Evolutionary conservation across 2,888 invertebrate genomes (phyloP).

Genomic region (Lacanobia wlatinum): DNA sequence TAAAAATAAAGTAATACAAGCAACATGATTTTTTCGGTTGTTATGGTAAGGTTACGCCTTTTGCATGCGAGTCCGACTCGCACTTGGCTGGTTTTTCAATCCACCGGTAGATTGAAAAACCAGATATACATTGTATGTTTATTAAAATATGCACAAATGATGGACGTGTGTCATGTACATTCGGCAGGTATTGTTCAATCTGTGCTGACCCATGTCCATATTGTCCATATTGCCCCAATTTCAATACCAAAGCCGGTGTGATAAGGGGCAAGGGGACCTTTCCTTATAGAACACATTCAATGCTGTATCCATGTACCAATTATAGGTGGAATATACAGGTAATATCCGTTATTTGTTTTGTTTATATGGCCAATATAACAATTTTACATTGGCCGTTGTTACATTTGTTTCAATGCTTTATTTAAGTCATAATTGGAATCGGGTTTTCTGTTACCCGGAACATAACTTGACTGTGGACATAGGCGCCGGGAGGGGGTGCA

Average conservation of each 20-base stretch:
- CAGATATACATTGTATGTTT: not conserved
- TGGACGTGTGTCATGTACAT: not conserved
- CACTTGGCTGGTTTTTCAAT: not conserved
- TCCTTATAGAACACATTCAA: slow-evolving; percentile 5
- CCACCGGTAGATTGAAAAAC: too few species aligned
- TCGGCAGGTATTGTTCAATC: slow-evolving; percentile 6
- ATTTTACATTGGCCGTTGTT: not conserved
- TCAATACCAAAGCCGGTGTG: slow-evolving; percentile 19
- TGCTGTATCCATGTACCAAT: not conserved
- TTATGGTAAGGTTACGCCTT: too few species aligned
- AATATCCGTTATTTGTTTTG: not conserved
- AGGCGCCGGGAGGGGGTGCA: too few species aligned
- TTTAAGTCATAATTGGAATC: too few species aligned
- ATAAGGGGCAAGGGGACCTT: slow-evolving; percentile 5
- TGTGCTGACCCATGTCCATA: slow-evolving; percentile 16
- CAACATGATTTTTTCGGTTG: too few species aligned
- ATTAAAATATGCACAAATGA: slow-evolving; percentile 3
- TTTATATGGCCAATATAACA: too few species aligned
- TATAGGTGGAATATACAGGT: not conserved
- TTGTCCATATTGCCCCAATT: slow-evolving; percentile 10
- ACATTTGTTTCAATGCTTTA: not conserved
- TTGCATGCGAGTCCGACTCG: too few species aligned
- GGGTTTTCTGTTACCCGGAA: too few species aligned
- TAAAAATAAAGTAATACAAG: too few species aligned
- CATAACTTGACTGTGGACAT: too few species aligned